Base-by-base conservation (phyloP, 2,888 invertebrate species). In the Leistus spinibarbis region DNA sequence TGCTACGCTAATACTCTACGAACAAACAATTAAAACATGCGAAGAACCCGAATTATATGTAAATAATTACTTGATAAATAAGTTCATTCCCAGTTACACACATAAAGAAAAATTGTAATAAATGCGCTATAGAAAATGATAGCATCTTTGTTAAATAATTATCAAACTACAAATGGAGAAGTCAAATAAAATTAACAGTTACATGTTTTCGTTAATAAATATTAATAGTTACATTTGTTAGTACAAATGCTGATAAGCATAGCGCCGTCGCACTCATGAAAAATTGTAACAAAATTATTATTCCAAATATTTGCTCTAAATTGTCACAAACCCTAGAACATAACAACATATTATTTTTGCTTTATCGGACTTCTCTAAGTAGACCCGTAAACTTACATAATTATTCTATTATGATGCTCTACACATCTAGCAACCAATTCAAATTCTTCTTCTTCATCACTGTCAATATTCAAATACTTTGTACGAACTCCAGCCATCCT, bases 81-180 rank as follows among this genome's bases (percentile, higher is more conserved):
- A 73, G 23, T 10, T 67, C 22, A 27, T 73, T 73, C 1, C 66
- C 73, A 60, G 53, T 73, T 9, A 62, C 62, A 27, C 73, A 73
- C 4, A 73, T 20, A 62, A 73, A 73, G 60, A 73, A 73, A 22
- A 73, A 67, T 13, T 73, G 73, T 2, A 73, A 60, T 16, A 73
- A 54, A 62, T 73, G 73, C 9, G 73, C 73, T 22, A 66, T 23
- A 54, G 73, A 65, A 67, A 73, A 73, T 10, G 66, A 73, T 10
- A 73, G 23, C 73, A 73, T 73, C 64, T 67, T 73, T 4, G 73
- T 73, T 23, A 73, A 62, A 23, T 73, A 73, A 62, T 56, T 56
- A 16, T 73, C 62, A 62, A 67, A 73, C 54, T 73, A 24, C 16
- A 24, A 24, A 57, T 5, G 16, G 20, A 19, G 57, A 2, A 57